Evolutionary conservation across 2,797 vertebrate genomes (phyloP).

Genomic region (Novumbra hubbsi): DNA sequence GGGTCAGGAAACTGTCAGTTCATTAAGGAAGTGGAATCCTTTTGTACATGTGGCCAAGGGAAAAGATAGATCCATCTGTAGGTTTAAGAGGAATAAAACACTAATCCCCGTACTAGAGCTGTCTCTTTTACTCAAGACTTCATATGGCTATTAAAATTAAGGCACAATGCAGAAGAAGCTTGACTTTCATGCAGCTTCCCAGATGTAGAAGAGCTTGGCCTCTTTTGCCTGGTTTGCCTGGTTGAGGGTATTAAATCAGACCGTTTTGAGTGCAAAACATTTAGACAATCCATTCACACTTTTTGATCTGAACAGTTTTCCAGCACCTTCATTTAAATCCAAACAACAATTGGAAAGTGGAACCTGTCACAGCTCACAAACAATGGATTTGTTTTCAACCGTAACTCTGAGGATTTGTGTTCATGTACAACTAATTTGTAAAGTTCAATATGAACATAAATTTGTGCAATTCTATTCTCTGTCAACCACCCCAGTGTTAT

Average conservation of each 20-base stretch:
- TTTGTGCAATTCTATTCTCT: too few relatives aligned
- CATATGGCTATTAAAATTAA: slow-evolving; percentile 57
- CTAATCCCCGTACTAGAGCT: slow-evolving; percentile 43
- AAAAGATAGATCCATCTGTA: slow-evolving; percentile 25
- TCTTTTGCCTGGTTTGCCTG: slow-evolving; percentile 42
- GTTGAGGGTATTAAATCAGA: slow-evolving; percentile 54
- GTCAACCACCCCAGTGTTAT: too few relatives aligned
- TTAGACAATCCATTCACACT: neutral
- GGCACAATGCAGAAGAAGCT: slow-evolving; percentile 38
- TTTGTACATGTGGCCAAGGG: slow-evolving; percentile 48
- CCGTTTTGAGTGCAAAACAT: slow-evolving; percentile 35
- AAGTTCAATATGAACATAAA: too few relatives aligned
- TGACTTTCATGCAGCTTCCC: slow-evolving; percentile 59
- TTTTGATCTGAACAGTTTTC: neutral
- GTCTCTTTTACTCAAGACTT: slow-evolving; percentile 50
- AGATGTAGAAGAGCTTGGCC: slow-evolving; percentile 52
- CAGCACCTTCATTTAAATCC: slow-evolving; percentile 13
- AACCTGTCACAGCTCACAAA: neutral
- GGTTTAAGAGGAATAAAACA: slow-evolving; percentile 43
- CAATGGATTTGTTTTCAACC: too few relatives aligned
- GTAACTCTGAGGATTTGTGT: too few relatives aligned
- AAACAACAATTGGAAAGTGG: slow-evolving; percentile 20
- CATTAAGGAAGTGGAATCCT: slow-evolving; percentile 66
- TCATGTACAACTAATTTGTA: too few relatives aligned
- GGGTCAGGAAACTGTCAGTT: slow-evolving; percentile 36